Evolutionary conservation across 2,888 invertebrate genomes (phyloP).

Genomic region (Patella pellucida): DNA sequence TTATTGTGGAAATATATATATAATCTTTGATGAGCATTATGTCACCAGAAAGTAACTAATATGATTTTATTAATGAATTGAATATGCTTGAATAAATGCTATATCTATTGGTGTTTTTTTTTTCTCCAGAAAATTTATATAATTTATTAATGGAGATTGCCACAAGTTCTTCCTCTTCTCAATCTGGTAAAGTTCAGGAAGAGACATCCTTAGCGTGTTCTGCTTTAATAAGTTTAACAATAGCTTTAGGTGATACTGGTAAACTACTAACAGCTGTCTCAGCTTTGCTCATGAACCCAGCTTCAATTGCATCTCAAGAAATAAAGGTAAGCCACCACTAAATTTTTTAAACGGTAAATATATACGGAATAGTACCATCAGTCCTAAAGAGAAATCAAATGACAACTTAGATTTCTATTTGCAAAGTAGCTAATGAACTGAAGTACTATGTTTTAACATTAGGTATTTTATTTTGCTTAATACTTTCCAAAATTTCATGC

Average conservation of each 20-base stretch:
- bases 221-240: conserved; percentile 90
- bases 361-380: too few relatives aligned
- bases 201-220: conserved; percentile 91
- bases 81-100: too few relatives aligned
- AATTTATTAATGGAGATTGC: conserved; percentile 87
- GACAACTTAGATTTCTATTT: too few relatives aligned
- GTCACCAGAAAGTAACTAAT: too few relatives aligned
- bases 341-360: neutral
- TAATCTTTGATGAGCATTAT: too few relatives aligned
- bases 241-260: conserved; percentile 93
- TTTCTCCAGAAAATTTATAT: conserved; percentile 82
- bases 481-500: too few relatives aligned
- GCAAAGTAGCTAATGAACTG: too few relatives aligned
- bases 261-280: conserved; percentile 89
- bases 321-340: conserved; percentile 73
- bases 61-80: too few relatives aligned
- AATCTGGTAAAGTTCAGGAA: conserved; percentile 72
- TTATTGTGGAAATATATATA: too few relatives aligned
- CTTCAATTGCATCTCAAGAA: conserved; percentile 83
- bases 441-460: too few relatives aligned
- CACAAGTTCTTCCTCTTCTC: conserved; percentile 75
- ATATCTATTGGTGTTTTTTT: neutral
- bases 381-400: too few relatives aligned
- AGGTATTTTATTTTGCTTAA: too few relatives aligned
- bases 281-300: conserved; percentile 88